Base-by-base conservation (phyloP, 2,888 invertebrate genomes). In the Allolobophora icterica region DNA sequence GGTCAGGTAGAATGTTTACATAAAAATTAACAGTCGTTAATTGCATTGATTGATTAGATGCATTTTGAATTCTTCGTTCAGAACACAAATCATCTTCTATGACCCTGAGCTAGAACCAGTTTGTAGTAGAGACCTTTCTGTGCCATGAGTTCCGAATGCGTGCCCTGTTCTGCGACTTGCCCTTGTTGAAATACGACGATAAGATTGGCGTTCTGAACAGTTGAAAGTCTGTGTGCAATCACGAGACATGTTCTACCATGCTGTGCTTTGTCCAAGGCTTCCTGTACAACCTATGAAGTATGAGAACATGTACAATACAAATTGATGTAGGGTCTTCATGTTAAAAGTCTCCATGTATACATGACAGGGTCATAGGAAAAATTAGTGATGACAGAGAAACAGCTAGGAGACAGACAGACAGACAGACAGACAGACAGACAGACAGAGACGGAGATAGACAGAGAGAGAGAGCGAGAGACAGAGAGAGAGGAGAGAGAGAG, bases 221-320 rank as follows among this genome's bases (percentile, higher is more conserved):
- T 98, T 34, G 97, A 97, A 91, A 98, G 96, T 15, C 98, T 96
- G 96, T 98, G 98, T 1, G 98, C 98, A 93, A 98, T 98, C 89
- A 97, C 97, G 87, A 98, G 97, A 94, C 97, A 97, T 0, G 98
- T 98, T 90, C 98, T 96, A n/a, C 96, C 95, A 93, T 96, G 96
- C 94, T 97, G 96, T 0, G 98, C 98, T 93, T 96, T 96, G 95
- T 98, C 98, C 92, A 98, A 95, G 0, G 98, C 98, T 94, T 97
- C 97, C 96, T 98, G 98, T 0, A 98, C 98, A 90, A 97, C 96
- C 97, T 97, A 71, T n/a, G 71, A 71, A 71, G 30, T n/a, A 71
- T 71, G 71, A 6, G 11, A 71, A 71, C 71, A 71, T 13, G n/a
- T n/a, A n/a, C n/a, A n/a, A n/a, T n/a, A n/a, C n/a, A n/a, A n/a